A percentile compares a stretch with the other conserved stretches of the same genome.
Conservation (phyloP, 2,113 vertebrate genomes). For the Charadrius vociferus region DNA sequence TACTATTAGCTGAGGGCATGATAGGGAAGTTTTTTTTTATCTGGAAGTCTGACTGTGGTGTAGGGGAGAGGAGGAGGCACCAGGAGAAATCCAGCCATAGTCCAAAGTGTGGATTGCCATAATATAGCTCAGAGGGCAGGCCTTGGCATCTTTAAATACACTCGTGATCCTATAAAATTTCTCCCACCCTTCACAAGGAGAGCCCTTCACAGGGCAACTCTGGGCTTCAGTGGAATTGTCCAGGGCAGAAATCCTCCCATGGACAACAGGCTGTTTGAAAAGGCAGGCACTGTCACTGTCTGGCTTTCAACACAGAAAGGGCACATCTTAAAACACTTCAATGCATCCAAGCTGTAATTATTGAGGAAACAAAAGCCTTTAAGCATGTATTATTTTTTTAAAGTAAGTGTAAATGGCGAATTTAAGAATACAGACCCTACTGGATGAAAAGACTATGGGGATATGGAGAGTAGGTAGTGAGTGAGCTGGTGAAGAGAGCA, state of each 20-base stretch:
- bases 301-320: not conserved
- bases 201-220: not conserved
- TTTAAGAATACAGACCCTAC: not conserved
- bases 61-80: not conserved
- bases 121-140: not conserved
- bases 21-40: not conserved
- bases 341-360: not conserved
- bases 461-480: not conserved
- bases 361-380: not conserved
- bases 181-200: not conserved
- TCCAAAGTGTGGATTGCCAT: not conserved
- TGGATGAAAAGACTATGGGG: not conserved
- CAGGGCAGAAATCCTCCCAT: not conserved
- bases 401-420: not conserved
- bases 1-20: not conserved
- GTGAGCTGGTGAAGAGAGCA: fast-evolving
- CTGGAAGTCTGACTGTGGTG: not conserved
- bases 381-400: not conserved
- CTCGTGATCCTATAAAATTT: not conserved
- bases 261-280: not conserved
- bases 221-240: not conserved
- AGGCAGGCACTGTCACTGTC: too few species aligned
- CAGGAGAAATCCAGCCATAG: not conserved
- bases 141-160: not conserved
- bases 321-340: not conserved